These are phyloP conservation scores for Conus ventricosus DNA, from an alignment of 1,140 invertebrate genomes.

Conservation along the genomic window DNA sequence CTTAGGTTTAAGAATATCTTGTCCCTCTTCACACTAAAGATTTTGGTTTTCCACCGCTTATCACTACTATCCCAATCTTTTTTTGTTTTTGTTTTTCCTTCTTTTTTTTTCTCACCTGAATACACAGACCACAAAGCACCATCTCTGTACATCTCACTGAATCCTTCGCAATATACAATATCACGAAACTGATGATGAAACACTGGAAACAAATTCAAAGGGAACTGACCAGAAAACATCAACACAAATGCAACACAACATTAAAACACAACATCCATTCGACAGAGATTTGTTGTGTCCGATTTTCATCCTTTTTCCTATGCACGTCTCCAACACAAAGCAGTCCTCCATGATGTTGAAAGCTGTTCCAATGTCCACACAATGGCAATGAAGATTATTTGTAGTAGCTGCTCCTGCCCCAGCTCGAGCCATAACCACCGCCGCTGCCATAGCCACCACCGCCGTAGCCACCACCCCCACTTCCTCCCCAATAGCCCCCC, in stretches of 20 bases:
- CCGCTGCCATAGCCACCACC: constrained; percentile 17
- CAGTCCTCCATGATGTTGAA: not conserved
- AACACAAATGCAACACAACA: too few species aligned
- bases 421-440: constrained; percentile 28
- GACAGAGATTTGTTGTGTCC: not conserved
- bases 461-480: constrained; percentile 13
- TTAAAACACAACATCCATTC: not conserved
- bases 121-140: too few species aligned
- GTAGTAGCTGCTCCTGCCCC: constrained; percentile 35
- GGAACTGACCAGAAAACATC: too few species aligned
- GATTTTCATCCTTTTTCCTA: not conserved
- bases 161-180: too few species aligned
- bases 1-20: too few species aligned
- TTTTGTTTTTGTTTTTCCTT: too few species aligned
- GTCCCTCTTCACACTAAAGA: too few species aligned
- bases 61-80: too few species aligned
- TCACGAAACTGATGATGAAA: too few species aligned
- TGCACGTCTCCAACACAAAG: not conserved
- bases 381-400: constrained; percentile 1
- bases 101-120: not conserved
- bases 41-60: too few species aligned
- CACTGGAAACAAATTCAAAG: too few species aligned
- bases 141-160: too few species aligned
- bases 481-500: constrained; percentile 30
- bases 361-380: not conserved